Base-by-base conservation (phyloP, 1,140 invertebrate genomes). In the Caerostris extrusa region DNA sequence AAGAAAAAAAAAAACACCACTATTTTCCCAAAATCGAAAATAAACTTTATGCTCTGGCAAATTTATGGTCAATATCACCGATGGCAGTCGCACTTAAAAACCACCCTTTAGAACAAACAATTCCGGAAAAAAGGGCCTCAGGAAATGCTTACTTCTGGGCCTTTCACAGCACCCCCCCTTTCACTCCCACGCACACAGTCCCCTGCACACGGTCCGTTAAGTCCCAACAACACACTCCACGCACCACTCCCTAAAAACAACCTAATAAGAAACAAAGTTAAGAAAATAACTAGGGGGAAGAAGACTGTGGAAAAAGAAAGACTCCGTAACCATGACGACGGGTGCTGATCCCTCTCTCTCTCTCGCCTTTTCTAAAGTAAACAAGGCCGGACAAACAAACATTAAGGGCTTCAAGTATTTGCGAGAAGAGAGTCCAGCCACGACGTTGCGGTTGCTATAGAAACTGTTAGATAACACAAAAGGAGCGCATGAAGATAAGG, bases 321-420 rank as follows among this genome's bases (percentile, higher is more conserved):
- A 61, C 91, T 7, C 61, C 8, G 92, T 93, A 53, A 64, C 86
- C 92, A 93, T 88, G 92, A 58, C n/a, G 34, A 93, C 83, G 81
- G 85, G 14, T 71, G 83, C 92, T 88, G 61, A 88, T 93, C 92
- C 83, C 60, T 58, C 61, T 82, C 34, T 77, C 34, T 87, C 86
- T 85, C 89, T 50, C 91, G 60, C 69, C 69, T 82, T 77, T 64
- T 93, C 92, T 82, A 93, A 93, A 93, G 92, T 93, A 93, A 93
- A 93, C 92, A 93, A 93, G 91, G 86, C 92, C 67, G 92, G 92
- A 93, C 92, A 93, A 93, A 93, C 92, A 93, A 93, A 93, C 92
- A 93, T 88, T 87, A 87, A 87, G 83, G 90, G 91, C 90, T 85
- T 92, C 90, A 85, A 92, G 90, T 92, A 92, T 85, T 92, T 92